Evolutionary conservation across 2,888 invertebrate species (phyloP), one percentile per base, ranked within the genome.

Genomic region (Pollenia griseotomentosa): DNA sequence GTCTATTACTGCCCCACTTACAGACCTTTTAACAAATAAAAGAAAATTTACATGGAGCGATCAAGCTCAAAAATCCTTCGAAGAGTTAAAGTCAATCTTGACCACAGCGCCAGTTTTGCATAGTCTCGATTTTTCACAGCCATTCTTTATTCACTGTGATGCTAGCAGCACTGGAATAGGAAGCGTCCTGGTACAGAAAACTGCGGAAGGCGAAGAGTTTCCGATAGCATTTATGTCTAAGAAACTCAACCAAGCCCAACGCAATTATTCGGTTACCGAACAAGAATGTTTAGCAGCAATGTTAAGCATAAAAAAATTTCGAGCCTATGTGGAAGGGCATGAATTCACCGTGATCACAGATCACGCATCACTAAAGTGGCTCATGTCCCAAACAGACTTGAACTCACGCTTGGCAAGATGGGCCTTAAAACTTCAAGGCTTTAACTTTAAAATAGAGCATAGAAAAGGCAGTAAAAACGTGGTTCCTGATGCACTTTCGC

Each of bases 21-120:
- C 87, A 1, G 66, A 89, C 40, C 57, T 77, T 1, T 66, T 88
- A 19, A 88, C 83, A n/a, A 55, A 63, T 19, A 19, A 19, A 2
- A 19, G 19, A 19, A 19, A 19, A 19, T 19, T 19, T 19, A 19
- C 19, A 1, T 19, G 19, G 19, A 19, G 2, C 19, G 19, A 19
- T 19, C 1, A 19, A 19, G 19, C 19, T 19, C 1, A 19, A 19
- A 19, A 19, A 19, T 1, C 19, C 1, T 19, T 19, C 2, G 19
- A 19, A 2, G 19, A 19, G 2, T 19, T 19, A 19, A 19, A 19
- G 2, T 19, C 19, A 19, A 19, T 19, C 19, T 19, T 19, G 19
- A 19, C 19, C 19, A 19, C 19, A 19, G 19, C 19, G 1, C 19
- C 19, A 19, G 19, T 19, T 19, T 19, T 19, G 19, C 19, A 19